A percentile compares a stretch with the other conserved stretches of the same genome.
These are phyloP conservation scores for Holacanthus passer DNA, from an alignment of 2,113 vertebrate species.

Conservation along the genomic window DNA sequence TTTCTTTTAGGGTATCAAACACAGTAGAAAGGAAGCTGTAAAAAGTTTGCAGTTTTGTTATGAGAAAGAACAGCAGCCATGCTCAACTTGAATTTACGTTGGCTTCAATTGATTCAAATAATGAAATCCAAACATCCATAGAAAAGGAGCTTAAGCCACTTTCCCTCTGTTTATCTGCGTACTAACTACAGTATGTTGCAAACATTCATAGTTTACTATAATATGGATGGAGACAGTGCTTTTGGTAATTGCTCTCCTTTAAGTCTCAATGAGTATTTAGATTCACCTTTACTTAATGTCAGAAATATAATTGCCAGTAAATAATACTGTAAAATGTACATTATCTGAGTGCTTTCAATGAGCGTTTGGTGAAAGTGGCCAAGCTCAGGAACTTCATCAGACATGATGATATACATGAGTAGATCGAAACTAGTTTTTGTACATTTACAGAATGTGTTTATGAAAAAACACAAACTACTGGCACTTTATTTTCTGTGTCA, in stretches of 20 bases:
- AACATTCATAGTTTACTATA: background rate
- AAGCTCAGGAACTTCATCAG: background rate
- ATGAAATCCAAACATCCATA: background rate
- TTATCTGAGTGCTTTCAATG: too few species aligned
- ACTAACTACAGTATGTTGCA: background rate
- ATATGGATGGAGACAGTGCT: background rate
- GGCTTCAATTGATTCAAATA: background rate
- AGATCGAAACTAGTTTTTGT: background rate
- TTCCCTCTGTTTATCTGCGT: background rate
- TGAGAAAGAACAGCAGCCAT: background rate
- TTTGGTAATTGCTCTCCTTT: background rate
- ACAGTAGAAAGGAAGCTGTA: background rate
- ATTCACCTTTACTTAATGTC: background rate
- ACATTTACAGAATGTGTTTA: background rate
- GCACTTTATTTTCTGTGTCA: constrained; percentile 29
- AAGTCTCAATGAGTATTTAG: too few species aligned
- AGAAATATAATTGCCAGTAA: background rate
- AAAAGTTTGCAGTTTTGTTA: background rate
- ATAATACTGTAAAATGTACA: background rate
- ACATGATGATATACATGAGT: background rate
- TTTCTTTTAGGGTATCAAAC: background rate
- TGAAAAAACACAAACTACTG: constrained; percentile 12
- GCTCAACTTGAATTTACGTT: background rate
- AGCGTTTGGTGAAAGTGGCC: background rate
- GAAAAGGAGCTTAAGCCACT: background rate